These are phyloP conservation scores for Crenuchus spilurus DNA, from an alignment of 2,797 vertebrate genomes.

Conservation along the genomic window DNA sequence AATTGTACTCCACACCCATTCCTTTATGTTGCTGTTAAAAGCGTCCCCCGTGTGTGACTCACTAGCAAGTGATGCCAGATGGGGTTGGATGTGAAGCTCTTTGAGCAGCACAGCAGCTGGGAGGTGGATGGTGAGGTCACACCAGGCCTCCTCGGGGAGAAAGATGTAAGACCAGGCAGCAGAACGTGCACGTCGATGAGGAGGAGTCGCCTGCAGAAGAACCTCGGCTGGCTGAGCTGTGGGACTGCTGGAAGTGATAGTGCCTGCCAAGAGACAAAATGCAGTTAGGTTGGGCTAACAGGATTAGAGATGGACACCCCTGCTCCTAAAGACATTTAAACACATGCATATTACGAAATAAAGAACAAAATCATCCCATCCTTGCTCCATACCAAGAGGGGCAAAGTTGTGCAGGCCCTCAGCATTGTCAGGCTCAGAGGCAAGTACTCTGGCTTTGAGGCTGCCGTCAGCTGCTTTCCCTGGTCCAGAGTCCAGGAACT, in stretches of 20 bases:
- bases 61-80: conserved; percentile 98
- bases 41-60: conserved; percentile 72
- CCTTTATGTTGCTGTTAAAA: too few species aligned
- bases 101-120: conserved; percentile 95
- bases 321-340: too few species aligned
- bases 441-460: conserved; percentile 92
- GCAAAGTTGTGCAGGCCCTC: conserved; percentile 99
- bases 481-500: conserved; percentile 95
- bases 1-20: too few species aligned
- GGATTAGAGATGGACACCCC: too few species aligned
- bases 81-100: conserved; percentile 97
- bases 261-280: conserved; percentile 75
- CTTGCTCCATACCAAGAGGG: conserved; percentile 82
- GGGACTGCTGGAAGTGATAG: conserved; percentile 97
- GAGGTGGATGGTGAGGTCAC: conserved; percentile 98
- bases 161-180: conserved; percentile 99
- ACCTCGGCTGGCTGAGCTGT: conserved; percentile 99
- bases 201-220: conserved; percentile 94
- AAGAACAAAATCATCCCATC: background rate
- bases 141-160: conserved; percentile 97
- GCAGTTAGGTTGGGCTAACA: background rate
- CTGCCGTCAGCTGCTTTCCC: conserved; percentile 91
- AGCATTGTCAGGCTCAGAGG: conserved; percentile 96
- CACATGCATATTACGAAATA: too few species aligned
- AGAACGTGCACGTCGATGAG: conserved; percentile 93